A percentile compares a stretch with the other conserved stretches of the same genome.
Evolutionary conservation across 2,113 vertebrate species (phyloP).

Genomic region (Dromas ardeola): DNA sequence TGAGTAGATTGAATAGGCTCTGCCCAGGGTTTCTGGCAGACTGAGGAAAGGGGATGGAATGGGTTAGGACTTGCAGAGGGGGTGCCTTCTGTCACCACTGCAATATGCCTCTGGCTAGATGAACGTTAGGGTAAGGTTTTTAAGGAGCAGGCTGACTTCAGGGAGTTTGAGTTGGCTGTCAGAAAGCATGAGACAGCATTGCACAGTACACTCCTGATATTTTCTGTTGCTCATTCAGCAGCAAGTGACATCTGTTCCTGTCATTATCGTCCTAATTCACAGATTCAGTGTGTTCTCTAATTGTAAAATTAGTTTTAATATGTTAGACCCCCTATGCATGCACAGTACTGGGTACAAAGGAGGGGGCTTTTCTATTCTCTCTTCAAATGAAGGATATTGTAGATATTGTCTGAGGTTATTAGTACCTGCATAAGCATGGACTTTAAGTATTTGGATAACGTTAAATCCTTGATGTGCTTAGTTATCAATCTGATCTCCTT

Average conservation of each 20-base stretch:
- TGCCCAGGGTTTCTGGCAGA: neutral
- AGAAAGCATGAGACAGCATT: neutral
- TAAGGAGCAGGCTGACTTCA: neutral
- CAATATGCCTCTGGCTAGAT: neutral
- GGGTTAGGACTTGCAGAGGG: neutral
- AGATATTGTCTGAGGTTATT: neutral
- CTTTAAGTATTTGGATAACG: neutral
- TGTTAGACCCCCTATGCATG: neutral
- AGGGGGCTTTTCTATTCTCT: neutral
- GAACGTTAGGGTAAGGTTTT: neutral
- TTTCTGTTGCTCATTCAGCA: constrained; percentile 21
- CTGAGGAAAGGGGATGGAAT: neutral
- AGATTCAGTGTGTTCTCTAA: neutral
- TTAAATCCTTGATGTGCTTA: neutral
- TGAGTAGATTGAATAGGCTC: neutral
- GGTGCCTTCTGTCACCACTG: neutral
- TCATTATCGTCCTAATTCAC: neutral
- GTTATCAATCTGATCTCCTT: neutral
- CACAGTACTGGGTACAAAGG: neutral
- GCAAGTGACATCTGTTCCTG: constrained; percentile 31
- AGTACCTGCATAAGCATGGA: neutral
- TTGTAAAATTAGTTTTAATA: constrained; percentile 10
- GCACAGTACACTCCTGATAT: neutral
- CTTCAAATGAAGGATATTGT: neutral
- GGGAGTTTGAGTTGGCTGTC: neutral